Base-by-base conservation (phyloP, 2,113 vertebrate species). In the Clarias macrocephalus region DNA sequence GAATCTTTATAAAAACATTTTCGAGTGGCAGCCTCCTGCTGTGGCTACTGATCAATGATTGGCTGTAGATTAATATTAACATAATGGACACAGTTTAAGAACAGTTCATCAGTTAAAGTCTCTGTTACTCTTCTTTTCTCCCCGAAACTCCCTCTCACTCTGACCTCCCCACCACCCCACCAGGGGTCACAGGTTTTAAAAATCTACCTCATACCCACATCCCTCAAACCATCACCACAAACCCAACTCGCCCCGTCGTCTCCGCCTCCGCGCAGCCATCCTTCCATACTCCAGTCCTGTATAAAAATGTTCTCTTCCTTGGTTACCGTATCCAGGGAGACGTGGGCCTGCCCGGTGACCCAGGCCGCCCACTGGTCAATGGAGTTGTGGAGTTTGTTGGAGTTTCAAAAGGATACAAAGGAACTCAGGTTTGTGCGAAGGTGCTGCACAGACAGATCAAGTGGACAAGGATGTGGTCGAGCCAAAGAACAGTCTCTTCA, bases 331-430 rank as follows among this genome's bases (percentile, higher is more conserved):
- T 94, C 88, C 93, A 98, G 97, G 97, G 97, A 0, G 96, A 98
- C 88, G 96, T 97, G 89, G 97, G 97, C 30, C 92, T 92, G 81
- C 95, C 96, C 30, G 97, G 97, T 16, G 95, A 95, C 88, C 94
- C 97, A 56, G 97, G 96, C 91, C 96, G 93, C 76, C 95, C 96
- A 85, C 94, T 96, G 92, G 95, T 96, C 90, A 97, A 95, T 87
- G 96, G 95, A 85, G 93, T 95, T 86, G 93, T 96, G 89, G 96
- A 97, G 92, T 96, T 97, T 93, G 94, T 96, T 94, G 96, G 96
- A 88, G 95, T 96, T 90, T 94, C 96, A 87, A 97, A 99, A 95
- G 97, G 96, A 80, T 94, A 96, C 90, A 96, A 96, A 95, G 97
- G 97, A 94, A 92, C 92, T 86, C 94, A 97, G 96, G 97, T 98